phyloP scores from a whole-genome alignment of 2,888 invertebrate genomes.

The Drosophila kokeensis region DNA sequence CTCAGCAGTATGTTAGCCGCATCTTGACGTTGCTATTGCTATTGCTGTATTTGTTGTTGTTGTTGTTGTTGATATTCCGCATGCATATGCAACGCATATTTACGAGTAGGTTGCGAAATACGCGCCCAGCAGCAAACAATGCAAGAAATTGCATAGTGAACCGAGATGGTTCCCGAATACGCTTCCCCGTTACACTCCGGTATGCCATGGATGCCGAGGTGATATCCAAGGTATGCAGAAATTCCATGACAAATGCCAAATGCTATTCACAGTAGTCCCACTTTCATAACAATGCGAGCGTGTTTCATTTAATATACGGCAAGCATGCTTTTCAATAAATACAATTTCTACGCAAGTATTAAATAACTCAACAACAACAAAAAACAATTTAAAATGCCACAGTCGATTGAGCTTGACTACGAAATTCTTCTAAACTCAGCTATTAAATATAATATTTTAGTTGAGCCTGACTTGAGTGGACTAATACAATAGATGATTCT shows the following conservation, averaged over 20 bases:
- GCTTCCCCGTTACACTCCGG: conserved; percentile 4
- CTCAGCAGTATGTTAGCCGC: conserved; percentile 26
- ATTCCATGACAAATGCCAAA: conserved; percentile 15
- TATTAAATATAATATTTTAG: not conserved
- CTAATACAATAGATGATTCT: too few species aligned
- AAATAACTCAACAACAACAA: not conserved
- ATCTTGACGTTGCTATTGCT: conserved; percentile 4
- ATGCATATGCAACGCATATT: conserved; percentile 76
- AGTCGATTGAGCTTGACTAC: not conserved
- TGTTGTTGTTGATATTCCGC: conserved; percentile 33
- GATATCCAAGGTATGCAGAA: conserved; percentile 23
- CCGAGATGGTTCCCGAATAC: conserved; percentile 23
- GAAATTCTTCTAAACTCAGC: not conserved
- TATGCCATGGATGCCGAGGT: conserved; percentile 22
- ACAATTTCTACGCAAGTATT: not conserved
- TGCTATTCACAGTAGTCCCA: not conserved
- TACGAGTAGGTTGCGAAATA: conserved; percentile 53
- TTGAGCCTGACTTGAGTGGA: not conserved
- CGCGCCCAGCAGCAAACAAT: conserved; percentile 33
- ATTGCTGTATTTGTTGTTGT: conserved; percentile 1
- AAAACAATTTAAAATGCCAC: not conserved
- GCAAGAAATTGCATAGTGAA: conserved; percentile 39
- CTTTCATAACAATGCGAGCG: not conserved
- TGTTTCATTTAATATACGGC: conserved; percentile 4
- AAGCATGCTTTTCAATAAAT: not conserved